Base-by-base conservation (phyloP, 1,140 invertebrate species). In the Samia ricini region DNA sequence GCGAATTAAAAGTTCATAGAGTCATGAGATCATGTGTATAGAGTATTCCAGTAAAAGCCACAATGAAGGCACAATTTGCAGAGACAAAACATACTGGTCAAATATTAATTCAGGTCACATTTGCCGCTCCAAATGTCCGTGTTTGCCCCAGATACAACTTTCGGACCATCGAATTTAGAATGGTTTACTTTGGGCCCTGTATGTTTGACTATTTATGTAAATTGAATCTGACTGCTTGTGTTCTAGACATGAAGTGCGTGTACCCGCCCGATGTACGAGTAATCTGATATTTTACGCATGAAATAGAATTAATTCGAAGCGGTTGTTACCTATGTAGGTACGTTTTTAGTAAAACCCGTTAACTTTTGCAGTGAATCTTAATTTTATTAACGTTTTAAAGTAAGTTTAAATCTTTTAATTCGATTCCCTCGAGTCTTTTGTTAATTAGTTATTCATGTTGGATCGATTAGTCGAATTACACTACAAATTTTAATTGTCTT, bases 41-140 rank as follows among this genome's bases (percentile, higher is more conserved):
- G 7, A 12, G 10, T 42, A 42, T 29, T 29, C 33, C 33, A 10
- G 33, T 42, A 15, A 4, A 42, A 71, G 55, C 69, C 61, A 75
- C n/a, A 78, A 77, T 76, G 70, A 77, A 78, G 72, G 72, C 66
- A 71, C 72, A 77, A 77, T 68, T 73, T 71, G 58, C 67, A 74
- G 60, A 69, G 63, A 65, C 74, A 76, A 42, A 83, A 82, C 67
- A 74, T 33, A 59, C 68, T 67, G 68, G 79, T 85, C 83, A 86
- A 86, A 86, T 85, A 83, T 85, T 81, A 83, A 87, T 87, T 87
- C 84, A 76, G 84, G 82, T 84, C 83, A 82, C 82, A 84, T 83
- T 86, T 78, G 77, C 75, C 69, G 64, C 68, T 79, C 70, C 57
- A 65, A 82, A 83, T 81, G 75, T 77, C 76, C 78, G 70, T 83